Evolutionary conservation across 2,888 invertebrate species (phyloP), one percentile per base, ranked within the genome.

Genomic region (Epinotia bilunana): DNA sequence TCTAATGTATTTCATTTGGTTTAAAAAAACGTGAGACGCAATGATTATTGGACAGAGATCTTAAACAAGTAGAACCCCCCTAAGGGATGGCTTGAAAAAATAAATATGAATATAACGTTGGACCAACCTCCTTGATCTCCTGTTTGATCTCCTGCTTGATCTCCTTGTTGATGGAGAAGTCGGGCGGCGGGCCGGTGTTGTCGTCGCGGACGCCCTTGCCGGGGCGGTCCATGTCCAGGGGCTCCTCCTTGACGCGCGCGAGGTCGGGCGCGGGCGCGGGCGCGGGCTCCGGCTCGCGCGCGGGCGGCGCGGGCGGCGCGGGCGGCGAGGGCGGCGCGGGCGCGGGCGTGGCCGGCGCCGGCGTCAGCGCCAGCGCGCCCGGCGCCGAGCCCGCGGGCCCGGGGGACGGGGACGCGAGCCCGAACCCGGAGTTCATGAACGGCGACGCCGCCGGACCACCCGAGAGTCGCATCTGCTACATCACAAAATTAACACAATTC

Each of bases 131-230:
- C 86, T 94, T 95, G 39, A 92, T 87, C 81, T 96, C 96, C 73
- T 91, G 89, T 84, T 96, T 95, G 53, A 95, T 94, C 79, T 95
- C 95, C 55, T 88, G 89, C 80, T 79, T 78, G 23, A 76, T 94
- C 94, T 76, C 78, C 13, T 91, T 85, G 20, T 77, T 87, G 68
- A 85, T 78, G 58, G 46, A 20, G 72, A 82, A 82, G 77, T 91
- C 88, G 4, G 85, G 80, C 33, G 83, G 83, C 11, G 86, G 87
- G 86, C 90, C 95, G 78, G 95, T 95, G 70, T 90, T 92, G 65
- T 96, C 96, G 78, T 96, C 96, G 63, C 96, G 95, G 88, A 95
- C 95, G 74, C 94, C 94, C 87, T 94, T 95, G 83, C 95, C 95
- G 60, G 53, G 53, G n/a, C 53, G 53, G 53, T 53, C 53, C 6